phyloP scores from a whole-genome alignment of 2,888 invertebrate species.

The Polydrusus pterygomalis region DNA sequence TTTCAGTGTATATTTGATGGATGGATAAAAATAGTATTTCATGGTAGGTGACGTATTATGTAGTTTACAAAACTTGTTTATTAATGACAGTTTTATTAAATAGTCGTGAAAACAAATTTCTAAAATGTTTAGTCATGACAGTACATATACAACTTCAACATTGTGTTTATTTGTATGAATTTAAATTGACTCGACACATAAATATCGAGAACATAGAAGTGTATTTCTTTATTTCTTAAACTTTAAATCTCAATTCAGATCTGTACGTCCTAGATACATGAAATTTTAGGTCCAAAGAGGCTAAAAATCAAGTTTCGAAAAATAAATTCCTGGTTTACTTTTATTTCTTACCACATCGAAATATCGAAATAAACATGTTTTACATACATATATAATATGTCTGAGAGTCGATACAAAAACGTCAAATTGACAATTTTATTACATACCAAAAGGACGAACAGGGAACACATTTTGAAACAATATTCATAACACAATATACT shows the following conservation, averaged over 20 bases:
- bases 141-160: too few species aligned
- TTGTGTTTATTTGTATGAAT: neutral
- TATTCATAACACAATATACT: conserved; percentile 36
- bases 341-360: conserved; percentile 39
- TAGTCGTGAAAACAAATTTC: too few species aligned
- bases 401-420: conserved; percentile 36
- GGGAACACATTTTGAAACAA: conserved; percentile 32
- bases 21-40: too few species aligned
- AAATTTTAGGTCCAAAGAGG: conserved; percentile 19
- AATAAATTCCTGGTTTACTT: conserved; percentile 31
- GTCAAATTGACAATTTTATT: conserved; percentile 43
- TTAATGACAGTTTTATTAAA: too few species aligned
- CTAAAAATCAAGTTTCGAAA: conserved; percentile 16
- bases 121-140: too few species aligned
- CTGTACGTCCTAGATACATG: conserved; percentile 17
- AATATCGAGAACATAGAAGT: conserved; percentile 11
- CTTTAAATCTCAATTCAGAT: conserved; percentile 12
- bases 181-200: neutral
- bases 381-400: conserved; percentile 40
- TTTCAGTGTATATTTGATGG: too few species aligned
- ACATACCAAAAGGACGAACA: conserved; percentile 36
- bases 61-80: too few species aligned
- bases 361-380: conserved; percentile 50
- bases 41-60: too few species aligned
- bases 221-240: conserved; percentile 14